A percentile compares a stretch with the other conserved stretches of the same genome.
phyloP scores from a whole-genome alignment of 2,888 invertebrate species.

The Melanostoma mellinum region DNA sequence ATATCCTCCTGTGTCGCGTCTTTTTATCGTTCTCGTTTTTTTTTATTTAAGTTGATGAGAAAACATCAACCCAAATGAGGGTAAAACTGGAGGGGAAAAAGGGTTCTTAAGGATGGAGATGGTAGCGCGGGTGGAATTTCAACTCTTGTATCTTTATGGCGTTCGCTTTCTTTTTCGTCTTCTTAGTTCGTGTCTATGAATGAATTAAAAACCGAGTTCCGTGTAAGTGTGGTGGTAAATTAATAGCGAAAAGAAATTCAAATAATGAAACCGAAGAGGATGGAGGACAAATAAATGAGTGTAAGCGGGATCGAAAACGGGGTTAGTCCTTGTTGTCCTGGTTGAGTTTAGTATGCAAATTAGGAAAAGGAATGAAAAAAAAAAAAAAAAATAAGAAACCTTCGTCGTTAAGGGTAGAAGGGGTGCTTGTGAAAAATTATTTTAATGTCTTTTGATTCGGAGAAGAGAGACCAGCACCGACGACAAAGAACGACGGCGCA shows the following conservation, averaged over 20 bases:
- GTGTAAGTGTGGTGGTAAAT: slow-evolving; percentile 71
- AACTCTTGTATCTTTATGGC: slow-evolving; percentile 45
- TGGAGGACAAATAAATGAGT: slow-evolving; percentile 59
- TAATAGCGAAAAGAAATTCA: slow-evolving; percentile 70
- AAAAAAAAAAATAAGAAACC: slow-evolving; percentile 44
- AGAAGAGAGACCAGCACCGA: slow-evolving; percentile 40
- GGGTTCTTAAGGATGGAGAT: slow-evolving; percentile 40
- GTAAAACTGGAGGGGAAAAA: slow-evolving; percentile 52
- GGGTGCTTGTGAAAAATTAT: slow-evolving; percentile 64
- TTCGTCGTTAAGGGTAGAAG: slow-evolving; percentile 57
- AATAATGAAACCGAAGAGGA: slow-evolving; percentile 69
- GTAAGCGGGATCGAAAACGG: slow-evolving; percentile 59
- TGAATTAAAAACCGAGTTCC: slow-evolving; percentile 66
- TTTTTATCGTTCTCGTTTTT: slow-evolving; percentile 8
- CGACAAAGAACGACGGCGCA: slow-evolving; percentile 47
- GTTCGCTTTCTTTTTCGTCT: slow-evolving; percentile 59
- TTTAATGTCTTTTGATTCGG: slow-evolving; percentile 70
- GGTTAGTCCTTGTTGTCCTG: slow-evolving; percentile 61
- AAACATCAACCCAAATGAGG: slow-evolving; percentile 62
- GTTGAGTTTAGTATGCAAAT: slow-evolving; percentile 71
- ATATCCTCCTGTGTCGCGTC: slow-evolving; percentile 11
- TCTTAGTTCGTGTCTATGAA: slow-evolving; percentile 71
- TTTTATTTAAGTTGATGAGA: slow-evolving; percentile 65
- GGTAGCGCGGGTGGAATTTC: slow-evolving; percentile 50
- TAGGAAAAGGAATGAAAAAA: slow-evolving; percentile 62